Evolutionary conservation across 2,113 vertebrate genomes (phyloP).

Genomic region (Chlamydotis undulata): DNA sequence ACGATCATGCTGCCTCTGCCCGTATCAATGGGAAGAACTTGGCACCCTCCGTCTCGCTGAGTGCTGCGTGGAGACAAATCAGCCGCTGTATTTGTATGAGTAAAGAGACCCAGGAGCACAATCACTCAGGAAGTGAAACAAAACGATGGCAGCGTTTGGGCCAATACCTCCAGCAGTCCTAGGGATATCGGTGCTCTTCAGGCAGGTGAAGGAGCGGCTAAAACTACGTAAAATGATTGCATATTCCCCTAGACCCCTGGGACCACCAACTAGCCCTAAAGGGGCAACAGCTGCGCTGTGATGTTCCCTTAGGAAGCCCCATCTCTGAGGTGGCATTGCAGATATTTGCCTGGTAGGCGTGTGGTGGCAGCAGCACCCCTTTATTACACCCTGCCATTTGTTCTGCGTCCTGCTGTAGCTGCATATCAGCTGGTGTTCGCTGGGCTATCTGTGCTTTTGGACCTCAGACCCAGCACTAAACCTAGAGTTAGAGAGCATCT

Average conservation of each 20-base stretch:
- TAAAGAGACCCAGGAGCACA: conserved; percentile 58
- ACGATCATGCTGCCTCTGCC: background rate
- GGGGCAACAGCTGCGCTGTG: background rate
- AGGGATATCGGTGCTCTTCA: background rate
- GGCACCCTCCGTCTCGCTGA: background rate
- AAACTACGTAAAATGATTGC: background rate
- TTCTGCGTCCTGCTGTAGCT: background rate
- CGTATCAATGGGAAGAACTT: background rate
- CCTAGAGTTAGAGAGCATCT: background rate
- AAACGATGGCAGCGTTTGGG: background rate
- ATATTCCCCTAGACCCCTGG: background rate
- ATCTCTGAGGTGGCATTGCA: background rate
- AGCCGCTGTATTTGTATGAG: conserved; percentile 29
- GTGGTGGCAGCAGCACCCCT: background rate
- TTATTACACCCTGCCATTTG: background rate
- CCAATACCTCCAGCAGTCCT: background rate
- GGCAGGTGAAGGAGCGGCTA: background rate
- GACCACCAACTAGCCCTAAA: background rate
- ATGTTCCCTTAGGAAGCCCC: background rate
- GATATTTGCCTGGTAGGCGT: background rate
- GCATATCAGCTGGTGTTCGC: background rate
- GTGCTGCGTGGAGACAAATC: conserved; percentile 1
- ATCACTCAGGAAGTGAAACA: conserved; percentile 37
- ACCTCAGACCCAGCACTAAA: background rate
- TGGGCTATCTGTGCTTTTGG: background rate